phyloP scores from a whole-genome alignment of 2,113 vertebrate species.

The Peromyscus leucopus region DNA sequence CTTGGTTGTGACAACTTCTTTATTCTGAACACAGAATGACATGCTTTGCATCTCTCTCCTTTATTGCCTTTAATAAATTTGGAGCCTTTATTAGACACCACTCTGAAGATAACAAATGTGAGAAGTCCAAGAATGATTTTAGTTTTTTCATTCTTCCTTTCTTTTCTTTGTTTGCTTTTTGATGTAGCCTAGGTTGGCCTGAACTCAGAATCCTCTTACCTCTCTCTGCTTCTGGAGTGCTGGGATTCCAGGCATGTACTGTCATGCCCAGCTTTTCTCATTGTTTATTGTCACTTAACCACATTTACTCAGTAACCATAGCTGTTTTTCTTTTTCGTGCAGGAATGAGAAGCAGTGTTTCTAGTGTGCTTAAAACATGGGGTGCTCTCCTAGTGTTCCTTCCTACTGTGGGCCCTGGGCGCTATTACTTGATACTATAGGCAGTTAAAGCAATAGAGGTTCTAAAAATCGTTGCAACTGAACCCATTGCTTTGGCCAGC shows the following conservation, averaged over 20 bases:
- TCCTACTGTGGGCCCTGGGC: fast-evolving
- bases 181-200: not conserved
- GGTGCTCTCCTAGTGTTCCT: not conserved
- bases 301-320: too few species aligned
- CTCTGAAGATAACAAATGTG: not conserved
- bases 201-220: not conserved
- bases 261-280: not conserved
- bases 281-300: not conserved
- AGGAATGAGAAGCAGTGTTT: not conserved
- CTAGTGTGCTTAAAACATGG: not conserved
- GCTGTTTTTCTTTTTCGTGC: not conserved
- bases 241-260: not conserved
- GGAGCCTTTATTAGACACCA: not conserved
- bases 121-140: not conserved
- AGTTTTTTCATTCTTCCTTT: not conserved
- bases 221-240: not conserved
- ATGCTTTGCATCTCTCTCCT: not conserved
- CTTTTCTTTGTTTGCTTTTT: not conserved
- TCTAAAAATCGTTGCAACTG: not conserved
- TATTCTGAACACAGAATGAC: not conserved
- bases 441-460: not conserved
- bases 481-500: not conserved
- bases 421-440: not conserved
- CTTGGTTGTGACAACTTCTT: not conserved
- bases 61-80: not conserved